Evolutionary conservation across 2,888 invertebrate species (phyloP), one percentile per base, ranked within the genome.

Genomic region (Acronicta alni): DNA sequence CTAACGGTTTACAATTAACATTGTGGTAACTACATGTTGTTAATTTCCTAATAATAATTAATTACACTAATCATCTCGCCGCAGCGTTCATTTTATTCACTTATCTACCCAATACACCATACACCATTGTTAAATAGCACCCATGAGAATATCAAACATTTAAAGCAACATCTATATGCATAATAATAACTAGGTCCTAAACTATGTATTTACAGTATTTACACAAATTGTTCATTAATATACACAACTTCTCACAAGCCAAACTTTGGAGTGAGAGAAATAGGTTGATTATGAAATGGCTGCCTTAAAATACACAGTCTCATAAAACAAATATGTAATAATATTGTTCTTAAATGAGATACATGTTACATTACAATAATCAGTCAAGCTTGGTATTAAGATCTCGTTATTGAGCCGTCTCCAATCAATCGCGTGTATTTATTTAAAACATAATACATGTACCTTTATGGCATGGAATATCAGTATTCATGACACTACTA

Each of bases 111-210:
- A 81, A 80, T 87, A 86, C 79, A 93, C 92, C 93, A 77, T 87
- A 87, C 90, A 92, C 92, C 93, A 85, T 88, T 85, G 75, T 88
- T 90, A 90, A 91, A 92, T 93, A 93, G 93, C 93, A 93, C 93
- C 93, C 93, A 90, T 93, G 85, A 89, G 83, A 89, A 90, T 91
- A 91, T 88, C 85, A 84, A 89, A 92, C 89, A 90, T 81, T 88
- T 89, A 92, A 92, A 92, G 92, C 92, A 76, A 88, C 83, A 86
- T 87, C 83, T 87, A 86, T 85, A 87, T 77, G 85, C 82, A 80
- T 77, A 47, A 39, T 79, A 23, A 77, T 80, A 82, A 81, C 72
- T 82, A 30, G 30, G 12, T 30, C 12, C 30, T 12, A 67, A 76
- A 78, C 69, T 91, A 90, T 30, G 3, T 26, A 30, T 90, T 77